Conservation (phyloP, 2,888 invertebrate species). For the Patella depressa region DNA sequence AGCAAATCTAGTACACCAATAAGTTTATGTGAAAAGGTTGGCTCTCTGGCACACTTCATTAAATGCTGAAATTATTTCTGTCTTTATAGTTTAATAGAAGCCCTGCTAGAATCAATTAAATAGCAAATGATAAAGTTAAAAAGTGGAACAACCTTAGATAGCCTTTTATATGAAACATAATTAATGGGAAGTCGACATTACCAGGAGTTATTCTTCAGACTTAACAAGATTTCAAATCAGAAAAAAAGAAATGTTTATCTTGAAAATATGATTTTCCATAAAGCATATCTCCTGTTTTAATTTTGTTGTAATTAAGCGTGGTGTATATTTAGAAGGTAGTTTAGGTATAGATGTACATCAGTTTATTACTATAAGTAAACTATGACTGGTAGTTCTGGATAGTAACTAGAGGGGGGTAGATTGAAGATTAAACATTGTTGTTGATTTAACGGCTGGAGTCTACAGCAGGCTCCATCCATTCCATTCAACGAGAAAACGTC, state of each 20-base stretch:
- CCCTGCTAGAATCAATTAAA: not conserved
- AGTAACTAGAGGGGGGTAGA: not conserved
- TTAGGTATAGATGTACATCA: too few relatives aligned
- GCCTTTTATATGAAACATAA: slow-evolving; percentile 6
- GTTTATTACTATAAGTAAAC: too few relatives aligned
- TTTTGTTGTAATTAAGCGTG: not conserved
- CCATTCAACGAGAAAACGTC: not conserved
- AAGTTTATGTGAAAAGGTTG: not conserved
- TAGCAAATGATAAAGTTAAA: slow-evolving; percentile 9
- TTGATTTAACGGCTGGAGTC: not conserved
- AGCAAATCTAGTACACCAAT: too few relatives aligned
- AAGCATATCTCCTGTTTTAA: slow-evolving; percentile 5
- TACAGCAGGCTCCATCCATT: not conserved
- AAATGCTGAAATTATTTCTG: not conserved
- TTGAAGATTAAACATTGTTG: not conserved
- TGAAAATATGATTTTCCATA: slow-evolving; percentile 4
- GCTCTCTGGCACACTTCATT: slow-evolving; percentile 2
- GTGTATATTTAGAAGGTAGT: not conserved
- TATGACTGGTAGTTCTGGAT: too few relatives aligned
- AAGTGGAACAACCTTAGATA: not conserved
- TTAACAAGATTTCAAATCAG: slow-evolving; percentile 7
- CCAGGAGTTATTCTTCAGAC: not conserved
- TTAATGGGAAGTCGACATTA: not conserved
- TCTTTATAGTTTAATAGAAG: not conserved
- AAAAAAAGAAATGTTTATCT: slow-evolving; percentile 1